Percentiles rank a stretch among this genome's conserved stretches.
phyloP scores from a whole-genome alignment of 2,888 invertebrate species.

The Melinaea menophilus region DNA sequence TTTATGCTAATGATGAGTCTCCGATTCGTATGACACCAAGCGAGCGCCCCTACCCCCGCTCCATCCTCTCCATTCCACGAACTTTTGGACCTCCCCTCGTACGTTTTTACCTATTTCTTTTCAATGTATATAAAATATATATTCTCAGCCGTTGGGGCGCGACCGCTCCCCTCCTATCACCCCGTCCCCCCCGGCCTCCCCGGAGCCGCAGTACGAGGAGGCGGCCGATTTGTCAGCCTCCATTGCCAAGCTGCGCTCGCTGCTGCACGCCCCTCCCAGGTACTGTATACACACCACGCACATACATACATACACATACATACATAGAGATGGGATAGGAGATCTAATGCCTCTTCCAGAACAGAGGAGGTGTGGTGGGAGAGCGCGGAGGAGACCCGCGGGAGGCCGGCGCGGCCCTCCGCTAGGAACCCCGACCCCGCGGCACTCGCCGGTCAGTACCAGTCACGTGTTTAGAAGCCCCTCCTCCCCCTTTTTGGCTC shows the following conservation, averaged over 20 bases:
- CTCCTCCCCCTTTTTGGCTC: no score
- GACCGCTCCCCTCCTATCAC: constrained; percentile 26
- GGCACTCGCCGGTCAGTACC: constrained; percentile 56
- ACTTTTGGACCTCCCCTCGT: no score
- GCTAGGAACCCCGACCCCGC: constrained; percentile 60
- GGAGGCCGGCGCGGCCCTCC: constrained; percentile 62
- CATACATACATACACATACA: no score
- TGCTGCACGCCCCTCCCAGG: constrained; percentile 72
- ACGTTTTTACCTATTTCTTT: no score
- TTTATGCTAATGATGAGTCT: no score
- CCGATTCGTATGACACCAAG: no score
- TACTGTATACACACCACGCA: constrained; percentile 24
- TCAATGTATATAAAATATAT: no score
- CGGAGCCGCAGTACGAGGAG: constrained; percentile 86
- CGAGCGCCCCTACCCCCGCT: no score
- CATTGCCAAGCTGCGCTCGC: constrained; percentile 82
- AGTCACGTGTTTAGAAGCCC: no score
- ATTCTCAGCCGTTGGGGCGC: no score
- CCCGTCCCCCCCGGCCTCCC: constrained; percentile 64
- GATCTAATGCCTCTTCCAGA: background rate
- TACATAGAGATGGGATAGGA: no score
- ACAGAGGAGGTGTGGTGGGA: constrained; percentile 63
- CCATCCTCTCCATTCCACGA: no score
- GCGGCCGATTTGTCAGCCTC: constrained; percentile 84
- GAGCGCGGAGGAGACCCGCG: constrained; percentile 62